phyloP scores from a whole-genome alignment of 2,797 vertebrate genomes.

The Mormyrops boulengeri region DNA sequence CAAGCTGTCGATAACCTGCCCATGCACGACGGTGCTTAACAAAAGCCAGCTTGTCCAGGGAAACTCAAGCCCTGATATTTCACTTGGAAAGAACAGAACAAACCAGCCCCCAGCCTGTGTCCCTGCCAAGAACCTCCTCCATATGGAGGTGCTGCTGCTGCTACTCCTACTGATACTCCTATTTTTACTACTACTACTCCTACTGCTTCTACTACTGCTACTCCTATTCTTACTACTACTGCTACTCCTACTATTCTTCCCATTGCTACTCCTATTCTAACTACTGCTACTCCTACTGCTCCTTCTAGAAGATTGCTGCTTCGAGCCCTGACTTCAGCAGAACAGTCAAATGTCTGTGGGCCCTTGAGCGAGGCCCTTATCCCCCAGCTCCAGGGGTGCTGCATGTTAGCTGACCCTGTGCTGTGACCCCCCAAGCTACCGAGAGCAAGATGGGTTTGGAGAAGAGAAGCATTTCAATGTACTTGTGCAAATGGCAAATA shows the following conservation, averaged over 20 bases:
- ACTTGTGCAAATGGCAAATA: background rate
- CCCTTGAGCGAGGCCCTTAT: background rate
- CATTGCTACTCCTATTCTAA: background rate
- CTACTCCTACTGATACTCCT: background rate
- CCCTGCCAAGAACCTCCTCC: background rate
- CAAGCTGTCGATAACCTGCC: slow-evolving; percentile 33
- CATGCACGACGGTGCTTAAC: slow-evolving; percentile 30
- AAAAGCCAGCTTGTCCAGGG: slow-evolving; percentile 29
- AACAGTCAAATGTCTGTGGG: background rate
- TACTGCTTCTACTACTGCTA: background rate
- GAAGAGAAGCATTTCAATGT: background rate
- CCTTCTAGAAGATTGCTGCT: background rate
- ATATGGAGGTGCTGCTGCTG: background rate
- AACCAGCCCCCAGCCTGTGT: background rate
- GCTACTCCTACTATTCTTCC: background rate
- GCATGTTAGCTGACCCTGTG: background rate
- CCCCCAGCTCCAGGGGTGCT: background rate
- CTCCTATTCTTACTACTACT: background rate
- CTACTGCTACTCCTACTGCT: background rate
- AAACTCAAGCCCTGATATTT: slow-evolving; percentile 20
- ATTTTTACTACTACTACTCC: background rate
- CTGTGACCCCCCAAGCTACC: background rate
- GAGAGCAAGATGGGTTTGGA: background rate
- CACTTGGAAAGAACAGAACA: slow-evolving; percentile 12
- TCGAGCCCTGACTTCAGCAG: background rate